Evolutionary conservation across 2,113 vertebrate species (phyloP).

Genomic region (Fukomys damarensis): DNA sequence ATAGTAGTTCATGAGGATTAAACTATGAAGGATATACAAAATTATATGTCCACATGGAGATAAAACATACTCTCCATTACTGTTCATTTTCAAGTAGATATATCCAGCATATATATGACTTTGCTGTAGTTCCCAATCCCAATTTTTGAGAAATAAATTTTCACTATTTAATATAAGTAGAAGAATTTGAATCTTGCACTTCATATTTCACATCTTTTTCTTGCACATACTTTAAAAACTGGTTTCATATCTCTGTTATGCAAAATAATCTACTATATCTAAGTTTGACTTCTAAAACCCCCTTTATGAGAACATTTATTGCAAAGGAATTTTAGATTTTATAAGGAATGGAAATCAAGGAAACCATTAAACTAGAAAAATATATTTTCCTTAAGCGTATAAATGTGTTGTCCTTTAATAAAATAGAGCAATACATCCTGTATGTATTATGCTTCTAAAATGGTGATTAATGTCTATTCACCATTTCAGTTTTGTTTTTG

Average conservation of each 20-base stretch:
- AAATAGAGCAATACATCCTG: constrained; percentile 40
- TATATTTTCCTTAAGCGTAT: not conserved
- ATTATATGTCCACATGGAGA: not conserved
- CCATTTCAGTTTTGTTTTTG: constrained; percentile 41
- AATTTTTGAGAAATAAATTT: constrained; percentile 45
- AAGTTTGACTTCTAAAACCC: constrained; percentile 40
- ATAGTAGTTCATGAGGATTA: not conserved
- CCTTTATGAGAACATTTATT: not conserved
- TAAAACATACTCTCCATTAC: not conserved
- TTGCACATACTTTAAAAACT: not conserved
- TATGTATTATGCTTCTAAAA: constrained; percentile 11
- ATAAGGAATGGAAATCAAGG: constrained; percentile 35
- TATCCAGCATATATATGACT: not conserved
- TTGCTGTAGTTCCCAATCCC: not conserved
- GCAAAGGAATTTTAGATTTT: constrained; percentile 15
- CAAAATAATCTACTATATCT: not conserved
- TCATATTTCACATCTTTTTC: constrained; percentile 27
- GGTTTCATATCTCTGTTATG: constrained; percentile 64
- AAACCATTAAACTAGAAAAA: constrained; percentile 32
- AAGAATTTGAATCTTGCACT: not conserved
- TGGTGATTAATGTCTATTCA: constrained; percentile 40
- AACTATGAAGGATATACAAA: not conserved
- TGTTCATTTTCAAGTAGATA: not conserved
- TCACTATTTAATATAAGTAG: constrained; percentile 19
- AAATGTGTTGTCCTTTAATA: not conserved